Evolutionary conservation across 2,888 invertebrate species (phyloP).

Genomic region (Meganola albula): DNA sequence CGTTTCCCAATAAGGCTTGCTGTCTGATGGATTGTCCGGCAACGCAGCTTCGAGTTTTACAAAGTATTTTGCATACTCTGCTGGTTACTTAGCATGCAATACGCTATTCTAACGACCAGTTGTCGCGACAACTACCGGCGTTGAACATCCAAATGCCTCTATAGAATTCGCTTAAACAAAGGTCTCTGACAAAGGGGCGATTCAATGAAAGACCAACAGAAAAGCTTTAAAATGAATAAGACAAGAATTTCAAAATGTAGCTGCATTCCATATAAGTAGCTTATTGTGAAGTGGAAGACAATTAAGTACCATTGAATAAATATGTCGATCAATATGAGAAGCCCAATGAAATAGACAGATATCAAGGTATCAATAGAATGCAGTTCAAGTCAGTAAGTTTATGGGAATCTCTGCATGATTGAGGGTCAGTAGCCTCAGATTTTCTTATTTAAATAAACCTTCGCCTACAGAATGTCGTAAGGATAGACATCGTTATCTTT

Average conservation of each 20-base stretch:
- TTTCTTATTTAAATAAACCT: conserved; percentile 37
- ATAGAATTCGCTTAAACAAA: no score
- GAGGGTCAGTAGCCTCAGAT: conserved; percentile 38
- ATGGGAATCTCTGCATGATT: conserved; percentile 23
- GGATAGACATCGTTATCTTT: conserved; percentile 59
- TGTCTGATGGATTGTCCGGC: conserved; percentile 42
- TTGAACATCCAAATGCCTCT: conserved; percentile 21
- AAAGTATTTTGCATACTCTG: conserved; percentile 45
- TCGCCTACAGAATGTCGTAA: conserved; percentile 37
- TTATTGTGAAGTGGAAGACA: no score
- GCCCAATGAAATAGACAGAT: no score
- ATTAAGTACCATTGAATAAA: no score
- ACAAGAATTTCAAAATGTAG: no score
- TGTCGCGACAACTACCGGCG: conserved; percentile 62
- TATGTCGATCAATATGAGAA: no score
- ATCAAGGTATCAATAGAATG: conserved; percentile 12
- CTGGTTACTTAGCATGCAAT: conserved; percentile 56
- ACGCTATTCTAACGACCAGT: conserved; percentile 53
- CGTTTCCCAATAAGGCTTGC: conserved; percentile 46
- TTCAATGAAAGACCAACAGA: no score
- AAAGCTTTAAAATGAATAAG: no score
- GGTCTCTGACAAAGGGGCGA: no score
- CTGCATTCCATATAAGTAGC: no score
- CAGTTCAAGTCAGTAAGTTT: conserved; percentile 17
- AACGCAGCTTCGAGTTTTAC: conserved; percentile 37